phyloP scores from a whole-genome alignment of 1,140 invertebrate genomes.

The Helicoverpa armigera region DNA sequence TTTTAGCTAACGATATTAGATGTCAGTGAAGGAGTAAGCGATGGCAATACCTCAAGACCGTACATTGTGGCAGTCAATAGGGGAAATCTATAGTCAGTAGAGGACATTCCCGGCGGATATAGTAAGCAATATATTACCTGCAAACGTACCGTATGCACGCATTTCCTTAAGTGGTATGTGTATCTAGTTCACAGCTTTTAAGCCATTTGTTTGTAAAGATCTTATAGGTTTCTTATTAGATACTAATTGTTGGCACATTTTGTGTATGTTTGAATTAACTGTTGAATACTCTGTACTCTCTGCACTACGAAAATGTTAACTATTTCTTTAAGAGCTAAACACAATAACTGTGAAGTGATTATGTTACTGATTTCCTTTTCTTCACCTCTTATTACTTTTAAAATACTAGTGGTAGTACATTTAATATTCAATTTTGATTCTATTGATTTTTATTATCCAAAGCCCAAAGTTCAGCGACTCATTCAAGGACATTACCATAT shows the following conservation, averaged over 20 bases:
- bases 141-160: slow-evolving; percentile 17
- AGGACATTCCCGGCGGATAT: slow-evolving; percentile 6
- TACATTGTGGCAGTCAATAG: slow-evolving; percentile 21
- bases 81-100: slow-evolving; percentile 8
- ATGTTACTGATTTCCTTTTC: background rate
- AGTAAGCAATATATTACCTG: slow-evolving; percentile 25
- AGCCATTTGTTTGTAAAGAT: too few species aligned
- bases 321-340: too few species aligned
- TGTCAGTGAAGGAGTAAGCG: background rate
- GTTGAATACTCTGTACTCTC: too few species aligned
- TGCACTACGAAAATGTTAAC: too few species aligned
- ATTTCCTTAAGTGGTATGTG: slow-evolving; percentile 7
- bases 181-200: background rate
- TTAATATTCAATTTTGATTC: slow-evolving; percentile 10
- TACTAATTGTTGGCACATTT: background rate
- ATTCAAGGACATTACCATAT: background rate
- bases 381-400: too few species aligned
- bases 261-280: too few species aligned
- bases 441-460: slow-evolving; percentile 30
- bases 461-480: background rate
- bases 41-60: slow-evolving; percentile 14
- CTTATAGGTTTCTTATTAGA: background rate
- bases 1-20: slow-evolving; percentile 23
- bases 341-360: background rate
- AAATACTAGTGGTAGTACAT: background rate